Evolutionary conservation across 2,797 vertebrate species (phyloP), one percentile per base, ranked within the genome.

Genomic region (Potorous gilbertii): DNA sequence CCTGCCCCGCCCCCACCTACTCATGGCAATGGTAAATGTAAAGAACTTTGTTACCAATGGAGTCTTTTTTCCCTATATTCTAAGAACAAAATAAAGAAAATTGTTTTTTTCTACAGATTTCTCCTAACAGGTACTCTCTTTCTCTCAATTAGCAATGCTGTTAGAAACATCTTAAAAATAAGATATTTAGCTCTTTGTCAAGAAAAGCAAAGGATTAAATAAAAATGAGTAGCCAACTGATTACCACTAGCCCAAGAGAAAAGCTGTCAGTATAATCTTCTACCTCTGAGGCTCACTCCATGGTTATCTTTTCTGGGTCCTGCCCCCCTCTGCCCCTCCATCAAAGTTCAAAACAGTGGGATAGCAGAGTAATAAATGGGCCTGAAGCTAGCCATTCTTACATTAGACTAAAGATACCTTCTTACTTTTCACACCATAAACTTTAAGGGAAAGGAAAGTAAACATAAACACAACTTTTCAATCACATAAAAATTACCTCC

Each of bases 141-240:
- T 54, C 50, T 56, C 46, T 5, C 59, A 24, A 91, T 24, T 21
- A 81, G 31, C 11, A 54, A 18, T 90, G 90, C 40, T 28, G 18
- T 56, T 50, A 95, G 50, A 96, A 54, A 55, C 92, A 95, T 95
- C 94, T 92, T 66, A 96, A 91, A 93, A 96, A 96, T 62, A 95
- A 74, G 28, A 91, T 91, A 95, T 91, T 96, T 93, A 90, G 95
- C 90, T 96, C 95, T 91, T n/a, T 92, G 87, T 92, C 52, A 91
- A 55, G 90, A 55, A 9, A 91, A 93, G 90, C 40, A 91, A 92
- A 94, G 92, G 87, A 14, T 94, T 93, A 96, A 96, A 91, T 96
- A 50, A 87, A 91, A 94, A 94, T 81, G 46, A 92, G 91, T 4
- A 87, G 66, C 62, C 89, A 94, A 89, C 40, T 54, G 74, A 94